phyloP scores from a whole-genome alignment of 2,113 vertebrate genomes.

The Tonatia bakeri region DNA sequence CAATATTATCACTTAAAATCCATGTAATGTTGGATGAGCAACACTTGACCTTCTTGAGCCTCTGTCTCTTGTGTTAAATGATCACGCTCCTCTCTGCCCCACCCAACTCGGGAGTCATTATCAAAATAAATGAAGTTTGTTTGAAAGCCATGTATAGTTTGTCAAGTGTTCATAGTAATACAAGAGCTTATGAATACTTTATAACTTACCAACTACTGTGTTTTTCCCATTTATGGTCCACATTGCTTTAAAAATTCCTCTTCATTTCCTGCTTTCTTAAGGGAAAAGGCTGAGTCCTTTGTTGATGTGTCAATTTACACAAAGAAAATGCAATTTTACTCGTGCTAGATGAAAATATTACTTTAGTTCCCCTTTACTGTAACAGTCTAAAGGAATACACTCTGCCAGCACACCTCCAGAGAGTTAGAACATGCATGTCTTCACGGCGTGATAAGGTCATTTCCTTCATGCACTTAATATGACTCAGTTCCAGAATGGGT shows the following conservation, averaged over 20 bases:
- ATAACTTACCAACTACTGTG: not conserved
- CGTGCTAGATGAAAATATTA: not conserved
- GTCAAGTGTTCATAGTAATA: not conserved
- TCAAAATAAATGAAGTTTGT: not conserved
- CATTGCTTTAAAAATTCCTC: not conserved
- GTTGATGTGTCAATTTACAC: not conserved
- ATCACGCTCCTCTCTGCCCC: not conserved
- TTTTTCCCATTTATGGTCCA: not conserved
- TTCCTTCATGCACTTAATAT: not conserved
- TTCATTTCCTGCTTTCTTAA: not conserved
- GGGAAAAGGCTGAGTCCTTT: not conserved
- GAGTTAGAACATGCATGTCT: not conserved
- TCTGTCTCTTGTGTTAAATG: not conserved
- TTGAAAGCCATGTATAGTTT: not conserved
- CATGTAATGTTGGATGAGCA: not conserved
- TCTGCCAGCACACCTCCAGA: not conserved
- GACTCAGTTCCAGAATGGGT: not conserved
- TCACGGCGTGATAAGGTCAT: not conserved
- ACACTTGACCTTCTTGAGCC: not conserved
- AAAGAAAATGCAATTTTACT: not conserved
- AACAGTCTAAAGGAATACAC: not conserved
- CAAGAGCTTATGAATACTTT: not conserved
- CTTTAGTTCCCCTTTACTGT: not conserved
- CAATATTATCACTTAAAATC: not conserved
- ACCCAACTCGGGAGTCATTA: not conserved